A percentile compares a stretch with the other conserved stretches of the same genome.
Evolutionary conservation across 1,140 invertebrate genomes (phyloP).

Genomic region (Venustaconcha ellipsiformis): DNA sequence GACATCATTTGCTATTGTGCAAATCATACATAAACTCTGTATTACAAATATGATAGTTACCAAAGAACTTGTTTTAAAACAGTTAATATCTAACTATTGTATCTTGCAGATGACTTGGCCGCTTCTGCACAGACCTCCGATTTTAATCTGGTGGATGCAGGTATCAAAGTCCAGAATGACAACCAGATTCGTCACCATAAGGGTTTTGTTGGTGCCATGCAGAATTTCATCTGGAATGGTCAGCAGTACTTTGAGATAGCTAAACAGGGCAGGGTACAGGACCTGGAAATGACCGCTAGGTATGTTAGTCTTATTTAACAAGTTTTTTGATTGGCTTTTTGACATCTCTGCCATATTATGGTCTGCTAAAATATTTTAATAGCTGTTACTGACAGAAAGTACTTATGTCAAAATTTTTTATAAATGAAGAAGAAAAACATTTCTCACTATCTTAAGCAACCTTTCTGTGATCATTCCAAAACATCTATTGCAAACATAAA

Average conservation of each 20-base stretch:
- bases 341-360: neutral
- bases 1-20: too few relatives aligned
- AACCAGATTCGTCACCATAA: slow-evolving; percentile 37
- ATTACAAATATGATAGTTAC: too few relatives aligned
- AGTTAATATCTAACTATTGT: too few relatives aligned
- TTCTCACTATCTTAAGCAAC: too few relatives aligned
- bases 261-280: slow-evolving; percentile 55
- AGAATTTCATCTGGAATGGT: slow-evolving; percentile 93
- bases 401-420: too few relatives aligned
- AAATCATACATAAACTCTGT: too few relatives aligned
- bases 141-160: slow-evolving; percentile 82
- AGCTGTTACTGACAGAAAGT: too few relatives aligned
- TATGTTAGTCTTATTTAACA: slow-evolving; percentile 54
- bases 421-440: too few relatives aligned
- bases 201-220: slow-evolving; percentile 90
- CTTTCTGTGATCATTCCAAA: too few relatives aligned
- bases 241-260: slow-evolving; percentile 83
- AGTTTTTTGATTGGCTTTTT: neutral
- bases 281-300: slow-evolving; percentile 86
- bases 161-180: slow-evolving; percentile 72
- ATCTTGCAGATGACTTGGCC: slow-evolving; percentile 75
- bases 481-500: too few relatives aligned
- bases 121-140: slow-evolving; percentile 83
- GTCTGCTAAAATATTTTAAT: neutral
- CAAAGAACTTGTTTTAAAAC: too few relatives aligned